Base-by-base conservation (phyloP, 2,888 invertebrate genomes). In the Eulithis prunata region DNA sequence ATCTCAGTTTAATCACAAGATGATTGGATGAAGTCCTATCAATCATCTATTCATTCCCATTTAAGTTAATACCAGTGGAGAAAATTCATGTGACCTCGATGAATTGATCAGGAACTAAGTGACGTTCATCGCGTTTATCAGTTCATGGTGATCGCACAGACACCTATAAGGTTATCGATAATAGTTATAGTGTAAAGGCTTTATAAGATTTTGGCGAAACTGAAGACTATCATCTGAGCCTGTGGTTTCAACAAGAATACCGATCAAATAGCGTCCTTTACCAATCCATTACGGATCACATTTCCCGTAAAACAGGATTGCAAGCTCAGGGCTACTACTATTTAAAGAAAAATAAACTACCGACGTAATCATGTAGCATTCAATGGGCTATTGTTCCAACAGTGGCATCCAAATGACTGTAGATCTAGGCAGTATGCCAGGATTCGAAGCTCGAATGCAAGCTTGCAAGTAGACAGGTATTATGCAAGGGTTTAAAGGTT, bases 401-500 rank as follows among this genome's bases (percentile, higher is more conserved):
- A 54, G 53, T 57, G 13, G 46, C 47, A 52, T 58, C 49, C 58
- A 59, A n/a, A 54, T 64, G 57, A 28, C 54, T 55, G 47, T 36
- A 54, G n/a, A 49, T 64, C 64, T 59, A 64, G 64, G 64, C 64
- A 64, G 14, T 55, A 49, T 59, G 64, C 64, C 64, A 64, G 54
- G 47, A 36, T 12, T 38, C 46, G 10, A 14, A 57, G 14, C 57
- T 45, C 13, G 54, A 47, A 58, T 58, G 58, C 32, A 57, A 58
- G 36, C 53, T 58, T 58, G 52, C 51, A 56, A 32, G 51, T 36
- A 38, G 53, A 38, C 53, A 53, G 36, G n/a, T 38, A n/a, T 53
- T 36, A 53, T 52, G 38, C 38, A 49, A 55, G 21, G 32, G 21
- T 55, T 45, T 32, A 36, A n/a, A 5, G 14, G 36, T 54, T 43